A percentile compares a stretch with the other conserved stretches of the same genome.
Conservation (phyloP, 2,888 invertebrate genomes). For the Meandrusa payeni region DNA sequence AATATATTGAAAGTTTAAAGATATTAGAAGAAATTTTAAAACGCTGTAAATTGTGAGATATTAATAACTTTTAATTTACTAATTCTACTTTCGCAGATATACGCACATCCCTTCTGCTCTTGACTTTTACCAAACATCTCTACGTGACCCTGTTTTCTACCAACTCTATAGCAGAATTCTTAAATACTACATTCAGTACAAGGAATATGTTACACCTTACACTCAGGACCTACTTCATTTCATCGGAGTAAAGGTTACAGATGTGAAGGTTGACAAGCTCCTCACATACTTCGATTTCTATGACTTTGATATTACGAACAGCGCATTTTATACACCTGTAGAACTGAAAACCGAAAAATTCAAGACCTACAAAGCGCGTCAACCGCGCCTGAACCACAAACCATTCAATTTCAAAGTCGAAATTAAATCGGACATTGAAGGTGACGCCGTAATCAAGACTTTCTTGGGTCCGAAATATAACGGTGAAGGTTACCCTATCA, state of each 20-base stretch:
- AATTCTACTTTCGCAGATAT: slow-evolving; percentile 45
- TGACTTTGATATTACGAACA: slow-evolving; percentile 82
- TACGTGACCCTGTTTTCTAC: slow-evolving; percentile 87
- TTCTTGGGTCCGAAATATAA: slow-evolving; percentile 87
- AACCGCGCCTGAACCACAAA: slow-evolving; percentile 86
- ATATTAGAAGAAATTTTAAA: too few species aligned
- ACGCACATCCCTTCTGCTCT: slow-evolving; percentile 79
- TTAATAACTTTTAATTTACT: background rate
- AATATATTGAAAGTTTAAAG: too few species aligned
- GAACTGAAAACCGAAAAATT: slow-evolving; percentile 54
- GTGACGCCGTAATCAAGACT: slow-evolving; percentile 81
- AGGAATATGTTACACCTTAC: slow-evolving; percentile 80
- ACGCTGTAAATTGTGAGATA: too few species aligned
- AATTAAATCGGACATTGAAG: slow-evolving; percentile 80
- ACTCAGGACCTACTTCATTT: slow-evolving; percentile 77
- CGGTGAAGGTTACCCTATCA: slow-evolving; percentile 70
- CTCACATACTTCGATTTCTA: slow-evolving; percentile 84
- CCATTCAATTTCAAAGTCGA: slow-evolving; percentile 82
- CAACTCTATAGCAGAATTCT: slow-evolving; percentile 83
- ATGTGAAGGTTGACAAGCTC: slow-evolving; percentile 82
- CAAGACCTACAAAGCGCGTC: slow-evolving; percentile 78
- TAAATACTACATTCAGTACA: slow-evolving; percentile 81
- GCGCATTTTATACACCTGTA: slow-evolving; percentile 48
- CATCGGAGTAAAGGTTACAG: slow-evolving; percentile 81
- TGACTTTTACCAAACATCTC: slow-evolving; percentile 82